A percentile compares a stretch with the other conserved stretches of the same genome.
Evolutionary conservation across 2,888 invertebrate species (phyloP).

Genomic region (Brassicogethes aeneus): DNA sequence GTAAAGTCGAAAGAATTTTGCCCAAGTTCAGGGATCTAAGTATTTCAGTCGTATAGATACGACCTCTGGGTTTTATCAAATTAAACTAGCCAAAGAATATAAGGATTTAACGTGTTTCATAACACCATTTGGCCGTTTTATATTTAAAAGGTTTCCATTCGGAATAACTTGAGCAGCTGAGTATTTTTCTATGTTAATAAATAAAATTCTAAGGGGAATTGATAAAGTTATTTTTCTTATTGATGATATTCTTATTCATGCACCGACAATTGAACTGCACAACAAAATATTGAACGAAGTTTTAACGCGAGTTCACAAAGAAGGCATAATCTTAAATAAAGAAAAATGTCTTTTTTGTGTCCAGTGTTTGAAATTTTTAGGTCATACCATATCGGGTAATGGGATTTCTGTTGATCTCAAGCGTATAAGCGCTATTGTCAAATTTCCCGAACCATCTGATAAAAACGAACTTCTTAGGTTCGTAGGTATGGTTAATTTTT

Average conservation of each 20-base stretch:
- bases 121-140: slow-evolving; percentile 14
- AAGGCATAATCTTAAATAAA: slow-evolving; percentile 21
- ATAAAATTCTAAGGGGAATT: slow-evolving; percentile 10
- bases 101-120: slow-evolving; percentile 14
- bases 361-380: slow-evolving; percentile 20
- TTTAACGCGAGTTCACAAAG: slow-evolving; percentile 15
- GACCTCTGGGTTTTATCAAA: slow-evolving; percentile 13
- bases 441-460: slow-evolving; percentile 18
- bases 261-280: slow-evolving; percentile 16
- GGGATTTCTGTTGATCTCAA: slow-evolving; percentile 15
- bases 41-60: slow-evolving; percentile 15
- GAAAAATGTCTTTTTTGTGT: slow-evolving; percentile 24
- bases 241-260: slow-evolving; percentile 14
- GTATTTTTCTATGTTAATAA: slow-evolving; percentile 10
- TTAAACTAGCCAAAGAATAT: slow-evolving; percentile 9
- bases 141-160: slow-evolving; percentile 11
- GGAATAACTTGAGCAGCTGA: slow-evolving; percentile 14
- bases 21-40: slow-evolving; percentile 17
- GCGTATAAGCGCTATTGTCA: slow-evolving; percentile 15
- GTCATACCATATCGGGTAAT: slow-evolving; percentile 19
- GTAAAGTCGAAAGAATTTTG: slow-evolving; percentile 22
- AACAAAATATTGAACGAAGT: slow-evolving; percentile 17
- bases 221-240: slow-evolving; percentile 12
- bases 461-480: slow-evolving; percentile 16
- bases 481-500: slow-evolving; percentile 12